Base-by-base conservation (phyloP, 2,888 invertebrate species). In the Carcina quercana region DNA sequence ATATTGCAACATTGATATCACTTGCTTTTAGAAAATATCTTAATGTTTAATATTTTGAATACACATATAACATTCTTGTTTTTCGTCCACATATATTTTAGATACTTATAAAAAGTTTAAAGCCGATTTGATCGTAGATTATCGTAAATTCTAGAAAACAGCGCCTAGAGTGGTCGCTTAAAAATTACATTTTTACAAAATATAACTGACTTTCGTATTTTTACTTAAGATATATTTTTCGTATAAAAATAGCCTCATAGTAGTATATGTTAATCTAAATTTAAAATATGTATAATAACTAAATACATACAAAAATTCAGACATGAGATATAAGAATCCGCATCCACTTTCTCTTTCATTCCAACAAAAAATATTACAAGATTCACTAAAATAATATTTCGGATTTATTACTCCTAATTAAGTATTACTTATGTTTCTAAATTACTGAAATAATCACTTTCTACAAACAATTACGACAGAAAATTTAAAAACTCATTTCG, bases 1-100 rank as follows among this genome's bases (percentile, higher is more conserved):
- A 66, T 83, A 83, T 83, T 83, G 83, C 83, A 82, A 80, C 79
- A 68, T 60, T 60, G 59, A 53, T 80, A 82, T 83, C 83, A 83
- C 83, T 73, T 72, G 75, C 72, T 71, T 60, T 53, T 52, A 53
- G 48, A 56, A 63, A 59, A 46, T 35, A 40, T 41, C 42, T 35
- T 27, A 15, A 20, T 20, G 13, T 7, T 12, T 19, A 13, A 20
- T 29, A 20, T 7, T 30, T 22, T 30, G 20, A 17, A 28, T 20
- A 10, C 4, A 25, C 6, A 25, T 25, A 5, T 21, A 32, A 26
- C 3, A 24, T 25, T 27, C 14, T 25, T 34, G 34, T 20, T 21
- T 30, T 21, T 27, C 13, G 12, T 8, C 10, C 7, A 24, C 17
- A 26, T n/a, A 21, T 14, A 21, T 15, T 6, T 10, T 29, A 29